Evolutionary conservation across 2,797 vertebrate genomes (phyloP).

Genomic region (Dipus sagitta): DNA sequence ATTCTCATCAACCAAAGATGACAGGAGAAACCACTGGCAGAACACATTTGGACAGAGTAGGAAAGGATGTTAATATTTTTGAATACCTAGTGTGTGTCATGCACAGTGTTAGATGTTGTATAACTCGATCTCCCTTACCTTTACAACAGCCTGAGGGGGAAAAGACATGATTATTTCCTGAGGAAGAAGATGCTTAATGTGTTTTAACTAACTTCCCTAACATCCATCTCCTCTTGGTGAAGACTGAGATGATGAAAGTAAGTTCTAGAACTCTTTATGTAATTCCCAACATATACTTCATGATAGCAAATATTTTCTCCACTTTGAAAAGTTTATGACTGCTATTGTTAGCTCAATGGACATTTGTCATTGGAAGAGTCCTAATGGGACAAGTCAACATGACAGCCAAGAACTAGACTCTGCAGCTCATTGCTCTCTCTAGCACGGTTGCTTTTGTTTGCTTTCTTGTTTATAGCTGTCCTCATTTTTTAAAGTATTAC

Average conservation of each 20-base stretch:
- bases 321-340: conserved; percentile 14
- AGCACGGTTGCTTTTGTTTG: background rate
- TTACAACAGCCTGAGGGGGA: background rate
- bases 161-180: background rate
- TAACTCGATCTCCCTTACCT: conserved; percentile 32
- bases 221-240: background rate
- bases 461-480: background rate
- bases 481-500: conserved; percentile 50
- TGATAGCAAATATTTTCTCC: background rate
- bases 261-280: background rate
- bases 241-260: conserved; percentile 30
- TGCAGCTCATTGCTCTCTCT: background rate
- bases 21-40: background rate
- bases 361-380: conserved; percentile 1
- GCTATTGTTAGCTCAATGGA: background rate
- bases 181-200: background rate
- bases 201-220: conserved; percentile 49
- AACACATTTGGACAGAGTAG: background rate
- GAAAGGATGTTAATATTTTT: conserved; percentile 1
- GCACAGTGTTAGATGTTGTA: background rate
- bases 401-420: background rate
- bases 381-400: background rate
- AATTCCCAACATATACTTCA: conserved; percentile 3
- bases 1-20: background rate
- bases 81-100: background rate